Evolutionary conservation across 2,113 vertebrate genomes (phyloP).

Genomic region (Sceloporus undulatus): DNA sequence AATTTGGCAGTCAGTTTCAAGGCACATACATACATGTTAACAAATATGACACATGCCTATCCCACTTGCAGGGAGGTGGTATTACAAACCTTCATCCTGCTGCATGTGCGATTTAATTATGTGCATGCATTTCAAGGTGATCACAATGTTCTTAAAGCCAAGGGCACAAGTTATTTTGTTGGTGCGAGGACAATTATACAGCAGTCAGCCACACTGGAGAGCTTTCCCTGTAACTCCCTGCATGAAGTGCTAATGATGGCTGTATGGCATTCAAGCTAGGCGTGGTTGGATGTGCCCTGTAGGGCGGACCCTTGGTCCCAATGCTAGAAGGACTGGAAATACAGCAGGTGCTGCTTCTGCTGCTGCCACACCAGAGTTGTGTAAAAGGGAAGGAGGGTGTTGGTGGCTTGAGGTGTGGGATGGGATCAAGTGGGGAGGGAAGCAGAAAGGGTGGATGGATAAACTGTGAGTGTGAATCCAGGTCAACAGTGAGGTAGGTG

Average conservation of each 20-base stretch:
- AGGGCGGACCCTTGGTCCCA: background rate
- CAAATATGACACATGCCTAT: background rate
- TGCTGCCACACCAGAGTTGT: fast-evolving
- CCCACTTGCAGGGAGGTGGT: background rate
- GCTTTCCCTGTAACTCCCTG: fast-evolving
- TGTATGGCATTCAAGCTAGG: fast-evolving
- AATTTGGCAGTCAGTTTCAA: too few relatives aligned
- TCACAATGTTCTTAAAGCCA: background rate
- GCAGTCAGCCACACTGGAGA: background rate
- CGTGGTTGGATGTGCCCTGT: slow-evolving; percentile 12
- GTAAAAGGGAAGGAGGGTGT: slow-evolving; percentile 23
- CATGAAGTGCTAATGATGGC: background rate
- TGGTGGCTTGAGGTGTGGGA: background rate
- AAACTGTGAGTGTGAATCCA: background rate
- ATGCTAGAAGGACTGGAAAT: background rate
- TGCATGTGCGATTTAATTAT: background rate
- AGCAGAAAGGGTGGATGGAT: background rate
- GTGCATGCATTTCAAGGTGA: background rate
- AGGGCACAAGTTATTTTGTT: background rate
- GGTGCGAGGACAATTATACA: background rate
- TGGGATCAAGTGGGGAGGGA: background rate
- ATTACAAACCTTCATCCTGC: background rate
- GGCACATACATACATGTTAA: too few relatives aligned
- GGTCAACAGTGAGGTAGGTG: slow-evolving; percentile 12
- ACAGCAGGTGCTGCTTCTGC: slow-evolving; percentile 14